Base-by-base conservation (phyloP, 1,140 invertebrate species). In the Brachionus sp. region DNA sequence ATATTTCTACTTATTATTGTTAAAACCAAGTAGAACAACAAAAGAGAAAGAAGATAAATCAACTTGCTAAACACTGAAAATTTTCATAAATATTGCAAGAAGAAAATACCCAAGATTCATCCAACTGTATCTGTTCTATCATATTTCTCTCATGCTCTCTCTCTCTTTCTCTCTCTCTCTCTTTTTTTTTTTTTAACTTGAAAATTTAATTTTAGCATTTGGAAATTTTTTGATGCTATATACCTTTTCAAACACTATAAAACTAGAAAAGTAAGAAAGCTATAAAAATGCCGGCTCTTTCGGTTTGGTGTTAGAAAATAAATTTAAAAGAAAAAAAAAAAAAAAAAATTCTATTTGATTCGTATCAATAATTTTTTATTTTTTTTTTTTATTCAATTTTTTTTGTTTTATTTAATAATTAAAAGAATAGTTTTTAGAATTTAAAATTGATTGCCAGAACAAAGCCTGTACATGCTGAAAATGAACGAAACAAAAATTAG, bases 181-280 rank as follows among this genome's bases (percentile, higher is more conserved):
- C 35, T 35, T 70, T 46, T 46, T 50, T 29, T 44, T 46, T 46
- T 75, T 75, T 44, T 19, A 46, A n/a, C 10, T 75, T 16, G 33
- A 73, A 66, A 73, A 44, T 75, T 75, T 46, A 75, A 70, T 70
- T 70, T 70, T 70, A 70, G 66, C 66, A 70, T 70, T 70, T 70
- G 6, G 16, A 70, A 70, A 37, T 70, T 35, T 70, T 70, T 70
- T 39, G 29, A 39, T 70, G 35, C 19, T 66, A 66, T 29, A 29
- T 66, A 66, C 64, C 64, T 70, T 70, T 70, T 70, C 37, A 19
- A 37, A 37, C 16, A 37, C 37, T 35, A 37, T 39, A 70, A n/a
- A n/a, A 37, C 33, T 39, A 70, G 33, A 35, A 70, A 37, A 66
- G 13, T 64, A 46, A 62, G 53, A 62, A 25, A 6, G 12, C 7